These are phyloP conservation scores for Thrips palmi DNA, from an alignment of 1,140 invertebrate species.

Conservation along the genomic window DNA sequence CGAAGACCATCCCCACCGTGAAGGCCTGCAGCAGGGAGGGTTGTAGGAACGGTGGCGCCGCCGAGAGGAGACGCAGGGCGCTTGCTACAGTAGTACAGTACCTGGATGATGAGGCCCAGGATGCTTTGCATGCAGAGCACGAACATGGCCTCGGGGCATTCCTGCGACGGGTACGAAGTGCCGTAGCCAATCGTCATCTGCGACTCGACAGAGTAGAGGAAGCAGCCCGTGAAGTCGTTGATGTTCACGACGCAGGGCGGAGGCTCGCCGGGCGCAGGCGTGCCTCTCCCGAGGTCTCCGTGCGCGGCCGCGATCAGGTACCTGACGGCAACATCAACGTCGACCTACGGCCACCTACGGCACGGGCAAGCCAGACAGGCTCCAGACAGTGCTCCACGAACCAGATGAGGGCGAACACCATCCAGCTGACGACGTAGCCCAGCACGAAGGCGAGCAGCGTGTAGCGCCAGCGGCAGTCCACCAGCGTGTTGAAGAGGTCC, in stretches of 20 bases:
- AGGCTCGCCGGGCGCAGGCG: not conserved
- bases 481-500: conserved; percentile 28
- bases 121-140: conserved; percentile 51
- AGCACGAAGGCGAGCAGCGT: conserved; percentile 42
- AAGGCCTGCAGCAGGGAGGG: conserved; percentile 35
- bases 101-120: conserved; percentile 37
- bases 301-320: conserved; percentile 35
- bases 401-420: conserved; percentile 41
- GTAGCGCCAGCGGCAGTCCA: conserved; percentile 42
- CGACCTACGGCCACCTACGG: no score
- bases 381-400: no score
- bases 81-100: no score
- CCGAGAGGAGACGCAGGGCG: no score
- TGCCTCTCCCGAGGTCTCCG: conserved; percentile 31
- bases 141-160: conserved; percentile 46
- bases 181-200: conserved; percentile 43
- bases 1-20: conserved; percentile 40
- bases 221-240: conserved; percentile 34
- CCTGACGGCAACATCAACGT: no score
- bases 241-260: conserved; percentile 33
- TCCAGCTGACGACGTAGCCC: conserved; percentile 43
- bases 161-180: conserved; percentile 38
- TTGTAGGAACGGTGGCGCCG: no score
- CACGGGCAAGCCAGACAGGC: no score
- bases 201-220: conserved; percentile 42